Base-by-base conservation (phyloP, 2,888 invertebrate genomes). In the Microdon myrmicae region DNA sequence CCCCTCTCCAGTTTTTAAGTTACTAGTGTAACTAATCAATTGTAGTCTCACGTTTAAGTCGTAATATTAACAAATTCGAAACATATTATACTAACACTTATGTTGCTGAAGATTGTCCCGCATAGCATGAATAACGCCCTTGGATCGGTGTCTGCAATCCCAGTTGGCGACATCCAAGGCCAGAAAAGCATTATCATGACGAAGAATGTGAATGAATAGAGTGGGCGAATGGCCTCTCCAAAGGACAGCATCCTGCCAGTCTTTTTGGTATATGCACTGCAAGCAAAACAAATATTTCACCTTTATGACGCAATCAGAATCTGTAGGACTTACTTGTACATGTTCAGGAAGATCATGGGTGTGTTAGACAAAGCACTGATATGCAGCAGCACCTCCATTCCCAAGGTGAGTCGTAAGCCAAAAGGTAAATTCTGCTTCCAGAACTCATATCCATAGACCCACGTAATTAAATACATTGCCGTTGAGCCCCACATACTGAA, bases 101-200 rank as follows among this genome's bases (percentile, higher is more conserved):
- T 96, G 81, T 99, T 98, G 16, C 98, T 96, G 82, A 97, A 98
- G 67, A 97, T 90, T 26, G 95, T 96, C 69, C 98, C 98, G 61
- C 92, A 89, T 58, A 94, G 85, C 77, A 95, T 86, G 78, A 89
- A 94, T 79, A 95, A 88, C 45, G 91, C 85, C 69, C 98, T 83
- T 0, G 98, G 96, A 74, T 94, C 91, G 47, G 82, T 83, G 68
- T 90, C 85, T 68, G 97, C 82, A 70, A 99, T 88, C 75, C 90
- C 84, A 64, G 83, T 86, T 4, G 92, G 93, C 8, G 98, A 97
- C 69, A 82, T 83, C 12, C 85, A 72, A 3, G 92, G 90, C 99
- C 99, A 99, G 4, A 84, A 71, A 0, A 91, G 81, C 69, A 92
- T 88, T 23, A 94, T 80, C 1, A 81, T 72, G 79, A 96, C 90